Evolutionary conservation across 2,797 vertebrate genomes (phyloP), one percentile per base, ranked within the genome.

Genomic region (Peromyscus nudipes): DNA sequence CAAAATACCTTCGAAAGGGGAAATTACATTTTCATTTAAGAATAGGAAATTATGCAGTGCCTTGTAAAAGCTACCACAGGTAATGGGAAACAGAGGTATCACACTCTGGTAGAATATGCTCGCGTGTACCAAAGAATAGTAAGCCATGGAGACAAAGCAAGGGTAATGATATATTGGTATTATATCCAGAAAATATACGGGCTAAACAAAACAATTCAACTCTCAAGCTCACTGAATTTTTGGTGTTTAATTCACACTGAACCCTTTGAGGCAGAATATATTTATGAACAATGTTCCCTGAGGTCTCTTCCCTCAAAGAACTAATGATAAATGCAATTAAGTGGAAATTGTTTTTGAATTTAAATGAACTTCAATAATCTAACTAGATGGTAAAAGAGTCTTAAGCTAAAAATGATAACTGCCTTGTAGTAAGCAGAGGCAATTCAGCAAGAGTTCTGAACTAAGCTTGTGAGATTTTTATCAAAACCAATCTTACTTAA

Each of bases 241-340:
- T 77, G 89, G 95, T 64, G 25, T 91, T 96, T 97, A 97, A 95
- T 97, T 98, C 92, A 97, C 83, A 92, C 93, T 40, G 91, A 94
- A 92, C 95, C 93, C 88, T 98, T 84, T 4, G 84, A 97, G 96
- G 94, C 96, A 96, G 98, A 98, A 98, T 97, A 96, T 97, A 98
- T 98, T 98, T 98, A 98, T 97, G 97, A 90, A 98, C 82, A 57
- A 3, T 2, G 94, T 95, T 98, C 97, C 97, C 97, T 88, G 62
- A 97, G 97, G 97, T 96, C 98, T 16, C 0, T 91, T 86, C 40
- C 87, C 65, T 34, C 14, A 92, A 96, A 95, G 55, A 98, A 93
- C 97, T 98, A 98, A 99, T 98, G 98, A 98, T 97, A 98, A 98
- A 98, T 96, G 92, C 96, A 98, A 98, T 79, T 96, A 97, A 96